These are phyloP conservation scores for Nematolebias whitei DNA, from an alignment of 2,113 vertebrate genomes.

Conservation along the genomic window DNA sequence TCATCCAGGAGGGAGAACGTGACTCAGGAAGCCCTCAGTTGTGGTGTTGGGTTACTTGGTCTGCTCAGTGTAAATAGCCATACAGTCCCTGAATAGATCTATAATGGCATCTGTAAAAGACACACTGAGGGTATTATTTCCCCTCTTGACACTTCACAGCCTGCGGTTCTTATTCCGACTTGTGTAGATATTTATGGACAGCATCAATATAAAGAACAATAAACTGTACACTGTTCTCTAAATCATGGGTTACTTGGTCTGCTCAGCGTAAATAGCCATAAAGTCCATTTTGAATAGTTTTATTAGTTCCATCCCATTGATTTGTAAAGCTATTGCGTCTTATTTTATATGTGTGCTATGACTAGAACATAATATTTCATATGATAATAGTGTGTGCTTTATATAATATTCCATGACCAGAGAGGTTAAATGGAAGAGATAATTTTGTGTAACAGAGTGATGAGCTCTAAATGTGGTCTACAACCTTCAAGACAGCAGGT, in stretches of 20 bases:
- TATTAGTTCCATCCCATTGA: constrained; percentile 16
- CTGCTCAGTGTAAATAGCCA: constrained; percentile 50
- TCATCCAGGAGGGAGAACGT: constrained; percentile 36
- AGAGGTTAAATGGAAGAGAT: constrained; percentile 5
- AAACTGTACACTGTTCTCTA: constrained; percentile 13
- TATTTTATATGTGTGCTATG: constrained; percentile 23
- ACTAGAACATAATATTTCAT: constrained; percentile 12
- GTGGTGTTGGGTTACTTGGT: constrained; percentile 56
- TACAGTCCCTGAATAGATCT: constrained; percentile 57
- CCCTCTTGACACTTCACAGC: constrained; percentile 49
- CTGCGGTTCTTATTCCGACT: constrained; percentile 29
- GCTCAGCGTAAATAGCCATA: neutral
- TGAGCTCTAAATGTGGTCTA: neutral
- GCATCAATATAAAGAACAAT: constrained; percentile 9
- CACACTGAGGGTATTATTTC: constrained; percentile 58
- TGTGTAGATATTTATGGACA: constrained; percentile 44
- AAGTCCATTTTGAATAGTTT: constrained; percentile 15
- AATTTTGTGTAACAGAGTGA: neutral
- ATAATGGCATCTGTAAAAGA: constrained; percentile 52
- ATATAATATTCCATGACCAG: constrained; percentile 25
- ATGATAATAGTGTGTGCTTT: constrained; percentile 13
- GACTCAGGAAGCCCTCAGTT: constrained; percentile 60
- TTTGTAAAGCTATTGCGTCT: constrained; percentile 24
- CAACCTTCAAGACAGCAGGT: constrained; percentile 7
- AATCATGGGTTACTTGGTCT: constrained; percentile 1